Base-by-base conservation (phyloP, 1,140 invertebrate genomes). In the Eumaeus atala region DNA sequence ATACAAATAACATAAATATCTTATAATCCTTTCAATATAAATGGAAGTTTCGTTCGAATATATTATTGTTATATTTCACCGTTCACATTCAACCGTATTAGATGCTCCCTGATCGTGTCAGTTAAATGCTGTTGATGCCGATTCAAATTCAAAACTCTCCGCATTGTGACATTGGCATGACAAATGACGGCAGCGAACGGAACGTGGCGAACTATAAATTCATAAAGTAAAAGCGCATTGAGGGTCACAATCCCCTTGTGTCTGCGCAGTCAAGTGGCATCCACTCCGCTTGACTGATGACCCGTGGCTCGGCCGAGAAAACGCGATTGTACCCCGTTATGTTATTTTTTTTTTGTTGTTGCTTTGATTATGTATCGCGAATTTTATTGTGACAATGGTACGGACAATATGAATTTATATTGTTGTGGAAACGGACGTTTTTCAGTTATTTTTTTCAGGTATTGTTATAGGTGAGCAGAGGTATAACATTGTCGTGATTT, bases 271-370 rank as follows among this genome's bases (percentile, higher is more conserved):
- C 62, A 71, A 74, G 71, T 73, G 70, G 68, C 61, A 67, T 69
- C 70, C 74, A 78, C 77, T 84, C 60, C 67, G 66, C 64, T 72
- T 84, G 80, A 84, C 76, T 75, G 77, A 84, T 84, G 74, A 75
- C 74, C 77, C 67, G 64, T 61, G 61, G 63, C 57, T 58, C 51
- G 64, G 62, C 55, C 56, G 66, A 67, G 65, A 61, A 75, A 76
- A 71, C 62, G 66, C n/a, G n/a, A n/a, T 68, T 71, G 62, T 67
- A 59, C 64, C 62, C 56, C 34, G 36, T 55, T 48, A 55, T 28
- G 9, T 34, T 16, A 12, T 12, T 12, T 36, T 36, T 51, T 37
- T 12, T 47, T 35, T 37, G 36, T 36, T 48, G n/a, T 36, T 52
- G n/a, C n/a, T 38, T 52, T 17, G 17, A 17, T 40, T 38, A 33